A percentile compares a stretch with the other conserved stretches of the same genome.
Evolutionary conservation across 2,888 invertebrate genomes (phyloP).

Genomic region (Macrophya alboannulata): DNA sequence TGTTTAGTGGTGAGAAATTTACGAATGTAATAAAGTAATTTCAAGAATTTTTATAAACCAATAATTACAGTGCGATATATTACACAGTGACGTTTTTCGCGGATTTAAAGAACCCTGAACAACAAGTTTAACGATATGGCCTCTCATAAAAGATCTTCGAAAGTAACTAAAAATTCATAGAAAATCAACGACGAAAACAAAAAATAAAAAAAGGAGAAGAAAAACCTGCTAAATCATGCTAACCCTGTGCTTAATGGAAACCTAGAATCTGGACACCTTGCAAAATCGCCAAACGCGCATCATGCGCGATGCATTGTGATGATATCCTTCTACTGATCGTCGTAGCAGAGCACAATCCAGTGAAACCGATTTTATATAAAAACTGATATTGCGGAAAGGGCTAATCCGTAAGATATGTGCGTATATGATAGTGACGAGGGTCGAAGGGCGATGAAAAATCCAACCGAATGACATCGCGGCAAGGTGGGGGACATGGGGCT

Average conservation of each 20-base stretch:
- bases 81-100: conserved; percentile 7
- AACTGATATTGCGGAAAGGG: neutral
- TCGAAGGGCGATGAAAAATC: conserved; percentile 44
- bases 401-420: neutral
- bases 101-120: neutral
- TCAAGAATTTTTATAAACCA: conserved; percentile 46
- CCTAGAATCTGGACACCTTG: neutral
- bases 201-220: conserved; percentile 2
- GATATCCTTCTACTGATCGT: neutral
- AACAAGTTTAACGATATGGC: neutral
- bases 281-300: conserved; percentile 7
- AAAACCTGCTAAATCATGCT: conserved; percentile 8
- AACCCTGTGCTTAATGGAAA: neutral
- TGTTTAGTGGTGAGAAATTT: conserved; percentile 14
- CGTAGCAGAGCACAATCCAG: neutral
- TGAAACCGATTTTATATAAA: neutral
- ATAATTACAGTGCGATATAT: conserved; percentile 42
- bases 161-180: neutral
- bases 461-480: conserved; percentile 78
- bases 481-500: conserved; percentile 69
- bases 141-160: neutral
- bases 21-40: conserved; percentile 1
- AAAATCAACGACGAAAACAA: conserved; percentile 24
- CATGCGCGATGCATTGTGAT: conserved; percentile 20
- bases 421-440: conserved; percentile 14